phyloP scores from a whole-genome alignment of 1,140 invertebrate genomes.

The Bombus breviceps region DNA sequence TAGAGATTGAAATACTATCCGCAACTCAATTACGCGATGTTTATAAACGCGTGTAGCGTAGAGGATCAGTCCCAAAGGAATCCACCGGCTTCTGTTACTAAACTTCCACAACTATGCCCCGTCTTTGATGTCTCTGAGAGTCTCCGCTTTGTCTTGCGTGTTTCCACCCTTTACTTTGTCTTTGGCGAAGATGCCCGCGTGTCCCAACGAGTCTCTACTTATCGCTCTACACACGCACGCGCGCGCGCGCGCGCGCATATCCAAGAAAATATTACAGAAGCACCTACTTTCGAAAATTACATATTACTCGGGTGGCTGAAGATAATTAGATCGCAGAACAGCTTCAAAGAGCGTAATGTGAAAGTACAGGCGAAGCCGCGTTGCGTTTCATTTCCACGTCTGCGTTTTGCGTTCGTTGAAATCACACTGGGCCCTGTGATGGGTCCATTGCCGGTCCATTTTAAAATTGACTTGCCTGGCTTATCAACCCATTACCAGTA shows the following conservation, averaged over 20 bases:
- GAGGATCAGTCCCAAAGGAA: constrained; percentile 12
- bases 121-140: constrained; percentile 15
- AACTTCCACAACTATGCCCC: constrained; percentile 1
- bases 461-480: constrained; percentile 40
- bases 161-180: constrained; percentile 19
- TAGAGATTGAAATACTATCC: background rate
- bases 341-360: background rate
- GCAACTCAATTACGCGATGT: constrained; percentile 11
- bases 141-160: constrained; percentile 1
- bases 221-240: background rate
- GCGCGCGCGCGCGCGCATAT: accelerated
- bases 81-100: background rate
- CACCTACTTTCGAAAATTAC: background rate
- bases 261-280: background rate
- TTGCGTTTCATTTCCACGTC: constrained; percentile 4
- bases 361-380: background rate
- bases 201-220: background rate
- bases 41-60: background rate
- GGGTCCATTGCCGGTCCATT: constrained; percentile 32
- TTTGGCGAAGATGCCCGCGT: background rate
- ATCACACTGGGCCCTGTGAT: background rate
- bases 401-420: background rate
- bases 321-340: background rate
- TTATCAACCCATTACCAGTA: constrained; percentile 19
- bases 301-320: background rate